Base-by-base conservation (phyloP, 2,113 vertebrate species). In the Trochalopteron elliotii region DNA sequence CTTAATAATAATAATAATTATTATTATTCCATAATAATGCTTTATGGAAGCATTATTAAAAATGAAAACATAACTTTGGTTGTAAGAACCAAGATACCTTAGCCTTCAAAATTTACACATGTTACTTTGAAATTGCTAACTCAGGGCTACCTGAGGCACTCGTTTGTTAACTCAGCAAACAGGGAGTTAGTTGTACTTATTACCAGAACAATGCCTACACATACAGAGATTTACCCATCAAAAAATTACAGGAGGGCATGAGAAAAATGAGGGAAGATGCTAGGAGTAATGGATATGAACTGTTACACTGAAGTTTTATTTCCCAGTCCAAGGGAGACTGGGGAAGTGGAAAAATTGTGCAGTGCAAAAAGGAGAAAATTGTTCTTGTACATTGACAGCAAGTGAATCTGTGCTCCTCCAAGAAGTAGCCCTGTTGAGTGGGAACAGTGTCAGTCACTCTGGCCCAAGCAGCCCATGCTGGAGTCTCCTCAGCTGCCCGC, bases 391-490 rank as follows among this genome's bases (percentile, higher is more conserved):
- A 42, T 5, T 0, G 5, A 7, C 3, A 10, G 33, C 55, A 30
- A 23, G 9, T 0, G 4, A 20, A 50, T 35, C 56, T 74, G 16
- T 61, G 52, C 22, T 67, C 19, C 67, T 79, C 25, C 69, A 74
- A 2, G 3, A 42, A 52, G 24, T 1, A 44, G 19, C 12, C 3
- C 17, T 14, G 7, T 1, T 31, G 44, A 31, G 21, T 3, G 9
- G 11, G 20, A 28, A 86, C 8, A 33, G 6, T 2, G 7, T 22
- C 50, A 16, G 45, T 27, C 64, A 20, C 35, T 57, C 42, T 37
- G 59, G 45, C 27, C 27, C 35, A 28, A 52, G 64, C 21, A 44
- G 4, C 21, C 8, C 0, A 0, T 30, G 14, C 45, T 65, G 52
- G 19, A 13, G 9, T 56, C 28, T 81, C 19, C 33, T 71, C 47